Evolutionary conservation across 2,797 vertebrate genomes (phyloP).

Genomic region (Cichlasoma orientale): DNA sequence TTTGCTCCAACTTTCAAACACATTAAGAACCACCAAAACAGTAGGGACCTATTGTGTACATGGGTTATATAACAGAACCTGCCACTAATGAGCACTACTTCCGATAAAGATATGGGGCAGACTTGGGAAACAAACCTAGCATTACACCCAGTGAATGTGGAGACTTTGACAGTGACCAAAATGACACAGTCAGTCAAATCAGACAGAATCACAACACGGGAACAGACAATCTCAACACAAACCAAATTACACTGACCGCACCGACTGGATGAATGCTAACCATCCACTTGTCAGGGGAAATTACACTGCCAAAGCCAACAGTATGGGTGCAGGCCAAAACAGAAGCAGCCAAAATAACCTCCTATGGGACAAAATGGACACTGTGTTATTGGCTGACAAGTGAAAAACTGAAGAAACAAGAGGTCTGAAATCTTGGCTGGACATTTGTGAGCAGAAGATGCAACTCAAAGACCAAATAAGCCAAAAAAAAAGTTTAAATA

Average conservation of each 20-base stretch:
- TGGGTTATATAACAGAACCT: constrained; percentile 24
- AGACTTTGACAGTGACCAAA: constrained; percentile 45
- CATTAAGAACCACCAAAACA: neutral
- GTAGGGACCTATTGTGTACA: constrained; percentile 23
- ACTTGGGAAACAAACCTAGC: constrained; percentile 22
- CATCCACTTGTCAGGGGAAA: constrained; percentile 55
- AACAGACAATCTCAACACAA: constrained; percentile 46
- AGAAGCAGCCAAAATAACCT: constrained; percentile 46
- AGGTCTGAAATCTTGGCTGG: constrained; percentile 40
- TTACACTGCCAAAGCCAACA: constrained; percentile 53
- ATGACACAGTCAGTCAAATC: constrained; percentile 55
- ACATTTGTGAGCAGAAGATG: constrained; percentile 25
- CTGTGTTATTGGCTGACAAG: constrained; percentile 36
- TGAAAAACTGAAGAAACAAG: constrained; percentile 39
- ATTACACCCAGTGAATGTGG: constrained; percentile 21
- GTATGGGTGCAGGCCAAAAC: constrained; percentile 49
- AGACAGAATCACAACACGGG: constrained; percentile 60
- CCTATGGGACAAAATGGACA: constrained; percentile 47
- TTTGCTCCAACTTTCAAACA: neutral
- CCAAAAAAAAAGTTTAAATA: constrained; percentile 15
- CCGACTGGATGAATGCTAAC: constrained; percentile 44
- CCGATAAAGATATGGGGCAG: constrained; percentile 28
- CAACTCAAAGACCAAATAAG: constrained; percentile 25
- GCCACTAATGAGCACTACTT: constrained; percentile 8
- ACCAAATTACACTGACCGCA: constrained; percentile 49